These are phyloP conservation scores for Lutjanus argentimaculatus DNA, from an alignment of 2,797 vertebrate species.

Conservation along the genomic window DNA sequence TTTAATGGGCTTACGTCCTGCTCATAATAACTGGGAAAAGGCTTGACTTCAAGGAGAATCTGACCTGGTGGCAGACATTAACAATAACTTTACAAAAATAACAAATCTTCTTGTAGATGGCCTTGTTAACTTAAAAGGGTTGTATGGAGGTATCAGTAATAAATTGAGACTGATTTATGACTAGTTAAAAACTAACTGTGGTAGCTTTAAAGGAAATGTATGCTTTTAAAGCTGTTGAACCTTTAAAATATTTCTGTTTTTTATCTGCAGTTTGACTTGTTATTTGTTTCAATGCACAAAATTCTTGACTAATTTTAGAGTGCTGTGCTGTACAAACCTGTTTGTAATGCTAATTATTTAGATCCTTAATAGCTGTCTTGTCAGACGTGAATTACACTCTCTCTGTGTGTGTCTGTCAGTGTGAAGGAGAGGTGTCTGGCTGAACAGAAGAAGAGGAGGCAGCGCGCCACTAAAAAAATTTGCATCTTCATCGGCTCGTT, in stretches of 20 bases:
- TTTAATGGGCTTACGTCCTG: too few species aligned
- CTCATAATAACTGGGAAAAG: too few species aligned
- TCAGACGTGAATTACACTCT: background rate
- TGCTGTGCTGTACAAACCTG: background rate
- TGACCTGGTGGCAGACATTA: too few species aligned
- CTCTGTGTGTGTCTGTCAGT: constrained; percentile 64
- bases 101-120: too few species aligned
- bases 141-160: too few species aligned
- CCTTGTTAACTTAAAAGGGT: too few species aligned
- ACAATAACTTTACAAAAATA: too few species aligned
- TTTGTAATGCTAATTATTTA: background rate
- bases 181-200: too few species aligned
- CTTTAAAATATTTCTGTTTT: background rate
- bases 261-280: background rate
- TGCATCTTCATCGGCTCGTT: constrained; percentile 90
- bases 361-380: background rate
- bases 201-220: too few species aligned
- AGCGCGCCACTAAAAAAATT: constrained; percentile 87
- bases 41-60: too few species aligned
- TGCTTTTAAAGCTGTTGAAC: too few species aligned
- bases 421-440: constrained; percentile 88
- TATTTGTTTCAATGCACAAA: background rate
- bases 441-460: constrained; percentile 86
- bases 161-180: too few species aligned
- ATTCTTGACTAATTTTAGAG: background rate